Evolutionary conservation across 2,113 vertebrate species (phyloP).

Genomic region (Athene noctua): DNA sequence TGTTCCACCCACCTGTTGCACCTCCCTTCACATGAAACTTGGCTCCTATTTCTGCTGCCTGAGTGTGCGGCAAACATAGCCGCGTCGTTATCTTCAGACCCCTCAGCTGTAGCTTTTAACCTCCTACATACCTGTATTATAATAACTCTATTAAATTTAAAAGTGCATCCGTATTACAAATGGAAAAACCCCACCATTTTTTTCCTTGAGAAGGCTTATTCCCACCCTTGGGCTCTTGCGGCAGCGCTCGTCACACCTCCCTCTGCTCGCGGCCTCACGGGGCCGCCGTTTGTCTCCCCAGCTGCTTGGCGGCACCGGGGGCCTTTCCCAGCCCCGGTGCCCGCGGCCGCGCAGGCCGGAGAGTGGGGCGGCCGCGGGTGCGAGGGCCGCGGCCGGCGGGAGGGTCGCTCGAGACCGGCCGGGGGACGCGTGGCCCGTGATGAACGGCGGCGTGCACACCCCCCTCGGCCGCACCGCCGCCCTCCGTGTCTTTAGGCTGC

Average conservation of each 20-base stretch:
- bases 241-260: not conserved
- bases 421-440: not conserved
- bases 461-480: not conserved
- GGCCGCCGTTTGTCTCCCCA: not conserved
- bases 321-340: not conserved
- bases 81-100: not conserved
- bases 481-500: fast-evolving
- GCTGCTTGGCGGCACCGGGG: too few relatives aligned
- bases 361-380: not conserved
- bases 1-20: not conserved
- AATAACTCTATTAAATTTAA: not conserved
- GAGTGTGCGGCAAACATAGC: fast-evolving
- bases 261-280: fast-evolving
- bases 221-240: not conserved
- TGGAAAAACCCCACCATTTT: too few relatives aligned
- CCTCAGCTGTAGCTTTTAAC: not conserved
- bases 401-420: too few relatives aligned
- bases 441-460: not conserved
- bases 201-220: not conserved
- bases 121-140: not conserved
- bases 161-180: not conserved
- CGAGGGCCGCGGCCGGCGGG: too few relatives aligned
- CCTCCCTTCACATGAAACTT: not conserved
- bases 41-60: not conserved
- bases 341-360: not conserved